phyloP scores from a whole-genome alignment of 2,888 invertebrate species.

The Eupithecia insigniata region DNA sequence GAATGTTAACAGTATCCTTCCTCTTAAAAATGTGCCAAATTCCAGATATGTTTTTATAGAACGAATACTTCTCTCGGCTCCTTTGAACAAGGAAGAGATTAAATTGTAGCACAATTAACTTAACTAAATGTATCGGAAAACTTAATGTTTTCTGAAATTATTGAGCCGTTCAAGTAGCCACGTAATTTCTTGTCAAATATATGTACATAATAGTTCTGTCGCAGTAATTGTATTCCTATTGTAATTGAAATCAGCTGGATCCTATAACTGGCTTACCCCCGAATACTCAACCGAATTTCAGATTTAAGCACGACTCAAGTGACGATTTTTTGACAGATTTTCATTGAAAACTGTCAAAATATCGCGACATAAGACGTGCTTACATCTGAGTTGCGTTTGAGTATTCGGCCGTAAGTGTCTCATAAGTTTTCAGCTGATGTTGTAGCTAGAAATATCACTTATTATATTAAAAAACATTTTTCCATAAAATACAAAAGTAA shows the following conservation, averaged over 20 bases:
- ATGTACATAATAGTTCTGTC: neutral
- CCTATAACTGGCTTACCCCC: too few species aligned
- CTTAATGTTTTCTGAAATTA: neutral
- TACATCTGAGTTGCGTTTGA: too few species aligned
- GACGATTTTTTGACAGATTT: too few species aligned
- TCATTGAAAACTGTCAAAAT: too few species aligned
- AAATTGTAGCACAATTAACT: neutral
- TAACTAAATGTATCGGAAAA: neutral
- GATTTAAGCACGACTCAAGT: too few species aligned
- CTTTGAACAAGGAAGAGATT: conserved; percentile 59
- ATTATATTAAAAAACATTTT: neutral
- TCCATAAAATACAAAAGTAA: conserved; percentile 54
- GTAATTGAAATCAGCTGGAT: neutral
- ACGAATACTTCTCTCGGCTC: conserved; percentile 69
- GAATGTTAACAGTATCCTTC: conserved; percentile 55
- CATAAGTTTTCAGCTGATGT: neutral
- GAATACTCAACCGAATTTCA: too few species aligned
- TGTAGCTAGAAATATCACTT: neutral
- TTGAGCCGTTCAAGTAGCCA: neutral
- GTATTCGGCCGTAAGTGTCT: too few species aligned
- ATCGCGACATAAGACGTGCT: too few species aligned
- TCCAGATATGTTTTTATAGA: conserved; percentile 78
- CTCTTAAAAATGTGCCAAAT: conserved; percentile 80
- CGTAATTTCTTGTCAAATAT: neutral
- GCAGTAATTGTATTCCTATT: neutral